Evolutionary conservation across 1,140 invertebrate species (phyloP).

Genomic region (Sarcophaga bullata): DNA sequence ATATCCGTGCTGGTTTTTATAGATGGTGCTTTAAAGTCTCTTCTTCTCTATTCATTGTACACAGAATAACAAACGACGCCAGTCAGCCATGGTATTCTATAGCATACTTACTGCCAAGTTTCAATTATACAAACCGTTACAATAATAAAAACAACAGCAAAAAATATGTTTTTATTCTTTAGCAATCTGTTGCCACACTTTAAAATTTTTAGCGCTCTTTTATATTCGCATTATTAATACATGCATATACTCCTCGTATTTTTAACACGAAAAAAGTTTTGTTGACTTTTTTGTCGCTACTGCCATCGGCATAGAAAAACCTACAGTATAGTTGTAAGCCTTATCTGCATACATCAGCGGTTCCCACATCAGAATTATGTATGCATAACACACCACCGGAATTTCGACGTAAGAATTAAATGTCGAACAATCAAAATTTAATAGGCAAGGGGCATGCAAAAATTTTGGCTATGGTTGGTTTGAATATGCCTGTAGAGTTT

Average conservation of each 20-base stretch:
- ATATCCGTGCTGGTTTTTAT: no score
- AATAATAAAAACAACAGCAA: background rate
- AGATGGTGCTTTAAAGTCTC: no score
- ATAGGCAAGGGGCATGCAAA: no score
- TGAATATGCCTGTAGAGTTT: no score
- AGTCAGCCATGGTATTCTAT: no score
- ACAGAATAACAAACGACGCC: constrained; percentile 8
- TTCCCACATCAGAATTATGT: background rate
- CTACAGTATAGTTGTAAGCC: background rate
- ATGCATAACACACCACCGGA: no score
- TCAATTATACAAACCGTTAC: background rate
- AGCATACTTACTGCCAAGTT: constrained; percentile 7
- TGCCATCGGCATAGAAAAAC: background rate
- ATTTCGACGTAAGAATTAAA: no score
- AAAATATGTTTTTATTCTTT: constrained; percentile 32
- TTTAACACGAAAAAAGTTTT: constrained; percentile 5
- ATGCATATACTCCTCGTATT: background rate
- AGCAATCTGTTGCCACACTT: constrained; percentile 31
- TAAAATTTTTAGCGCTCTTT: constrained; percentile 37
- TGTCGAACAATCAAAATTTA: no score
- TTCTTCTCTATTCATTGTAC: background rate
- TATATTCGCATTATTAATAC: constrained; percentile 41
- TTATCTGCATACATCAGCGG: background rate
- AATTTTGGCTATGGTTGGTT: no score
- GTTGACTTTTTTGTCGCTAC: background rate